phyloP scores from a whole-genome alignment of 2,888 invertebrate genomes.

The Cataglyphis albicans region DNA sequence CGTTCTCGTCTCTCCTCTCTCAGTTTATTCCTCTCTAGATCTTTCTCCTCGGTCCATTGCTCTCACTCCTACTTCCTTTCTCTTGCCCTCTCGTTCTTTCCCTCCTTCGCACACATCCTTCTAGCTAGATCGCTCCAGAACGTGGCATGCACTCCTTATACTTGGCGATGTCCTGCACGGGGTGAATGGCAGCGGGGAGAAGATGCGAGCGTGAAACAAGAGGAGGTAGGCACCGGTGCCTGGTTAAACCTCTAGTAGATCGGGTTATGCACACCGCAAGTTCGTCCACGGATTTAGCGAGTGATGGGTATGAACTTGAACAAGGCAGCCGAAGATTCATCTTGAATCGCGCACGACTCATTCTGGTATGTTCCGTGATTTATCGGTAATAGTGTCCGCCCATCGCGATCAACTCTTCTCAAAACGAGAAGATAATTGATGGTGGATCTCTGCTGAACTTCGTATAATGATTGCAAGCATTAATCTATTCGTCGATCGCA shows the following conservation, averaged over 20 bases:
- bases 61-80: slow-evolving; percentile 30
- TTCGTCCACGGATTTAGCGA: slow-evolving; percentile 73
- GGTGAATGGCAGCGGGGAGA: slow-evolving; percentile 50
- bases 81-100: slow-evolving; percentile 50
- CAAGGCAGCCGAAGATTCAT: slow-evolving; percentile 39
- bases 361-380: slow-evolving; percentile 33
- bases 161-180: slow-evolving; percentile 64
- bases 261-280: slow-evolving; percentile 77
- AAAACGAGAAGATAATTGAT: slow-evolving; percentile 37
- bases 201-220: slow-evolving; percentile 42
- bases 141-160: slow-evolving; percentile 69
- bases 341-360: slow-evolving; percentile 27
- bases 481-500: slow-evolving; percentile 9
- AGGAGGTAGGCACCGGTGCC: slow-evolving; percentile 72
- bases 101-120: slow-evolving; percentile 49
- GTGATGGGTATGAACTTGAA: slow-evolving; percentile 74
- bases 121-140: slow-evolving; percentile 63
- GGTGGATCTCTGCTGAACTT: background rate
- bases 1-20: slow-evolving; percentile 44
- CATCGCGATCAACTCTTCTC: slow-evolving; percentile 12
- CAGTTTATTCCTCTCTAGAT: slow-evolving; percentile 6
- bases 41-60: slow-evolving; percentile 2
- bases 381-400: slow-evolving; percentile 26
- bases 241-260: slow-evolving; percentile 76
- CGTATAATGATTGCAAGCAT: background rate